Conservation (phyloP, 2,113 vertebrate species). For the Genyomyrus donnyi region DNA sequence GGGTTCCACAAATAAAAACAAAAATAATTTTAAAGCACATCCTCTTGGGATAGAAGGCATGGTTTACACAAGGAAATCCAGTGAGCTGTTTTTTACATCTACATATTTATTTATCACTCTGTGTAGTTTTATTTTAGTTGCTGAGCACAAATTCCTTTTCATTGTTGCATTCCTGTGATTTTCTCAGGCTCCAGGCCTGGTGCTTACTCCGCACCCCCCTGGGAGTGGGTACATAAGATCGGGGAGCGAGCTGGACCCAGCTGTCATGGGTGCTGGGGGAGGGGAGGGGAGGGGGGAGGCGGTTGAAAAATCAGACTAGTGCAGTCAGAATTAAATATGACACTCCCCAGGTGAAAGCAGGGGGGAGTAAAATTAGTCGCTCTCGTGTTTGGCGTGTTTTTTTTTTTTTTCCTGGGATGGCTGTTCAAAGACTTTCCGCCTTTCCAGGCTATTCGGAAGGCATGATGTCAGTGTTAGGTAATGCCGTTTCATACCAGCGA, state of each 20-base stretch:
- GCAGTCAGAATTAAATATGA: conserved; percentile 4
- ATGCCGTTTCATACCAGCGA: not conserved
- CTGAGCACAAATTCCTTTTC: conserved; percentile 29
- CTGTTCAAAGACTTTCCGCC: not conserved
- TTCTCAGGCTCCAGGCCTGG: conserved; percentile 54
- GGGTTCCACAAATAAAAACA: conserved; percentile 23
- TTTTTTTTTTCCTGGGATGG: not conserved
- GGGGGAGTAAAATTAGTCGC: not conserved
- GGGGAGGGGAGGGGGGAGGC: not conserved
- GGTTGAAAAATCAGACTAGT: not conserved
- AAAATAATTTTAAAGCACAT: conserved; percentile 23
- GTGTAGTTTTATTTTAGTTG: conserved; percentile 42
- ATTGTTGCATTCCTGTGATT: conserved; percentile 50
- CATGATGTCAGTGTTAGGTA: conserved; percentile 13
- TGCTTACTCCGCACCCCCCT: conserved; percentile 27
- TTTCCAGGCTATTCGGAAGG: not conserved
- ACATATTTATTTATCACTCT: conserved; percentile 36
- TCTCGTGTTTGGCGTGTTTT: not conserved
- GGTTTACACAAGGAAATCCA: conserved; percentile 37
- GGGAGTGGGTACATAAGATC: conserved; percentile 26
- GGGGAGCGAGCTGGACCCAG: conserved; percentile 1
- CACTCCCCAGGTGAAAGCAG: not conserved
- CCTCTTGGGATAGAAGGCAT: conserved; percentile 47
- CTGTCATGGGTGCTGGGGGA: conserved; percentile 5
- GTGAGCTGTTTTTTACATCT: conserved; percentile 36